Base-by-base conservation (phyloP, 1,140 invertebrate species). In the Drosophila neocordata region DNA sequence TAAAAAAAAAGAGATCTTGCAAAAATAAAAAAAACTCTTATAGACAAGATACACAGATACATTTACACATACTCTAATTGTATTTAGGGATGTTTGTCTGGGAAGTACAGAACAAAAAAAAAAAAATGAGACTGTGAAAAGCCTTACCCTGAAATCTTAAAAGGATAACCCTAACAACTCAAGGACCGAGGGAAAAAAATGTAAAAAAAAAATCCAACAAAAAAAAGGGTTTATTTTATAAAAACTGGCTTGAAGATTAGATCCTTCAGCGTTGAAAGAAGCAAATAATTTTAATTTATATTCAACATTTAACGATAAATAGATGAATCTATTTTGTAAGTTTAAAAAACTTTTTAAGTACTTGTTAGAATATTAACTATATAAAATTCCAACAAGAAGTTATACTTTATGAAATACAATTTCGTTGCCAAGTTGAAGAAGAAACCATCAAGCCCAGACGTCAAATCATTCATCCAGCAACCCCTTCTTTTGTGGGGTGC, bases 1-100 rank as follows among this genome's bases (percentile, higher is more conserved):
- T 35, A 65, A 71, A 57, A 70, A 69, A 71, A 57, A 70, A 69
- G 53, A 69, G 70, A 65, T 68, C 34, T 65, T 34, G 57, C 65
- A 66, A 60, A 66, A 58, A 66, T 56, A 66, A 58, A 69, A 41
- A 52, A 62, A 38, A 35, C 8, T 5, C 11, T 11, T 3, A 18
- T 20, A 48, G 41, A 20, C 15, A 48, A 48, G 41, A 56, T 35
- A 56, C 53, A 15, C 12, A 35, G 53, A 35, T 56, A 56, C 13
- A 35, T 24, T 34, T 52, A 20, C 7, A 18, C 7, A 44, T 34
- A 55, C 53, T 56, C 51, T 65, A 55, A 56, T 51, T 65, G 65
- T 27, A 51, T 61, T 67, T 41, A 41, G 59, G 22, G 38, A 61
- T 27, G 59, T 61, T 38, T 44, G 51, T 31, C 34, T 41, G 41